Conservation (phyloP, 2,888 invertebrate genomes). For the Chirona hameri region DNA sequence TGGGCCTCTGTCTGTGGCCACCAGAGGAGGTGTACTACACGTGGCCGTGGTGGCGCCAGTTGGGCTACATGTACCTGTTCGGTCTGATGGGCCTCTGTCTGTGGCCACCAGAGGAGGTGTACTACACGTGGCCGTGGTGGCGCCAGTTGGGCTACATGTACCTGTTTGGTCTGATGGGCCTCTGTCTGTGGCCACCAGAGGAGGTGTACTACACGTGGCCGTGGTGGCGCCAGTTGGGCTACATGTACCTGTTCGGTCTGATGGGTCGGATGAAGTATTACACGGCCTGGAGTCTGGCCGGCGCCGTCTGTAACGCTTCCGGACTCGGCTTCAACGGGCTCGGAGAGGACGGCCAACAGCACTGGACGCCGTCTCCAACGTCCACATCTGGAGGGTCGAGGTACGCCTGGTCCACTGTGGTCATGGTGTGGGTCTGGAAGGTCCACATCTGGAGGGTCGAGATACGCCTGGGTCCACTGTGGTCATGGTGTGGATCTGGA, state of each 20-base stretch:
- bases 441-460: too few relatives aligned
- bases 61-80: too few relatives aligned
- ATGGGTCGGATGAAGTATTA: conserved; percentile 88
- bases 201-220: not conserved
- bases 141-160: conserved; percentile 64
- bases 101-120: not conserved
- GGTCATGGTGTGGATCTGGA: too few relatives aligned
- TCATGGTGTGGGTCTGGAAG: too few relatives aligned
- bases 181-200: not conserved
- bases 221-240: conserved; percentile 53
- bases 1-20: too few relatives aligned
- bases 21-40: too few relatives aligned
- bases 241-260: conserved; percentile 69
- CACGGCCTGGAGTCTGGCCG: conserved; percentile 94
- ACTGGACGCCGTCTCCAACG: conserved; percentile 90
- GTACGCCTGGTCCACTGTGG: conserved; percentile 57
- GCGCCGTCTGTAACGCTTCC: conserved; percentile 90
- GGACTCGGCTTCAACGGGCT: conserved; percentile 86
- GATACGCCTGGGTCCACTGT: too few relatives aligned
- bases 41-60: too few relatives aligned
- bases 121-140: not conserved
- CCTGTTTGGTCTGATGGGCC: conserved; percentile 69
- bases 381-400: conserved; percentile 83
- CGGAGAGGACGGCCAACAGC: conserved; percentile 65
- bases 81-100: too few relatives aligned